Conservation (phyloP, 2,888 invertebrate genomes). For the Agapostemon virescens region DNA sequence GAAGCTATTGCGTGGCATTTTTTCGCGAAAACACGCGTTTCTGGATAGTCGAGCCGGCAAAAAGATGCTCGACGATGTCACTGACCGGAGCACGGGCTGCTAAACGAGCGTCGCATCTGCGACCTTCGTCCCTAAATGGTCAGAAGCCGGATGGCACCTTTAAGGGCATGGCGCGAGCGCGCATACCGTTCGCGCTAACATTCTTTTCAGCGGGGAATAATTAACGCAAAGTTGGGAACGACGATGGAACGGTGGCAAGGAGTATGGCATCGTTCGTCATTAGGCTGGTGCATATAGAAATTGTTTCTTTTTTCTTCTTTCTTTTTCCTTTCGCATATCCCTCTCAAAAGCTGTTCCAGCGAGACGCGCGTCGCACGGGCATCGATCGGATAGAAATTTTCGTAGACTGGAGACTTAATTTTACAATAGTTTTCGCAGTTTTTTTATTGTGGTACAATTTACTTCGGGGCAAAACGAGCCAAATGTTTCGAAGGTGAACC, state of each 20-base stretch:
- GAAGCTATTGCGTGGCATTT: constrained; percentile 19
- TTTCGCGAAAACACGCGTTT: constrained; percentile 44
- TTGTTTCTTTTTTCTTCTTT: too few relatives aligned
- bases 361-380: not conserved
- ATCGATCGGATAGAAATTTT: not conserved
- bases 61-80: constrained; percentile 34
- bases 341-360: not conserved
- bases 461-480: constrained; percentile 12
- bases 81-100: constrained; percentile 11
- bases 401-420: not conserved
- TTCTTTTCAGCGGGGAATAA: not conserved
- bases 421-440: constrained; percentile 14
- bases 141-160: constrained; percentile 27
- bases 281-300: not conserved
- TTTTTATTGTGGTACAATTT: constrained; percentile 18
- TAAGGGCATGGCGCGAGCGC: constrained; percentile 47
- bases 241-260: not conserved
- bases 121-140: constrained; percentile 47
- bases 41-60: constrained; percentile 29
- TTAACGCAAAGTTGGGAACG: not conserved
- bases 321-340: too few relatives aligned
- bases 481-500: constrained; percentile 11
- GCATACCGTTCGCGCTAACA: constrained; percentile 17
- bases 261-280: not conserved
- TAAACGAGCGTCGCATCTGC: constrained; percentile 27